These are phyloP conservation scores for Mamestra brassicae DNA, from an alignment of 2,888 invertebrate genomes.

Conservation along the genomic window DNA sequence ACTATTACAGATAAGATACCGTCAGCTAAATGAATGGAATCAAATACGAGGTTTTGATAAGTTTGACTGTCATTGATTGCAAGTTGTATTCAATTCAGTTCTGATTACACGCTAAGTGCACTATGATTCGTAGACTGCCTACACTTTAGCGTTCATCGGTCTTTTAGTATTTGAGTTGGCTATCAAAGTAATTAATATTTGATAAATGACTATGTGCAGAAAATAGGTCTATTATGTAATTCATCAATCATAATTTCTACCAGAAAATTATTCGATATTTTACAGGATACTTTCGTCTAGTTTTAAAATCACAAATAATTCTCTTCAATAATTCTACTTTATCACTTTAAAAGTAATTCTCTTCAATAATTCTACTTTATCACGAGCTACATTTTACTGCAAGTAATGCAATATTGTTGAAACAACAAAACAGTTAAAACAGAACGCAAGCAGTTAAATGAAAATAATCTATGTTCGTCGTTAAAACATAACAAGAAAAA, in stretches of 20 bases:
- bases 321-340: background rate
- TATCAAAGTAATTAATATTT: conserved; percentile 8
- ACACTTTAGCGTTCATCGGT: conserved; percentile 7
- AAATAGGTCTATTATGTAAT: background rate
- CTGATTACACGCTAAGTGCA: conserved; percentile 29
- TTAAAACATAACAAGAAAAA: conserved; percentile 58
- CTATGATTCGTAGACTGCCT: conserved; percentile 3
- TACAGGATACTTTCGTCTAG: background rate
- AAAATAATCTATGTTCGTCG: conserved; percentile 53
- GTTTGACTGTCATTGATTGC: conserved; percentile 40
- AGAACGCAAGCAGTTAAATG: conserved; percentile 40
- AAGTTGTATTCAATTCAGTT: conserved; percentile 11
- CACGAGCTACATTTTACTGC: conserved; percentile 14
- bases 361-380: background rate
- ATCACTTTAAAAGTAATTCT: background rate
- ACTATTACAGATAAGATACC: conserved; percentile 47
- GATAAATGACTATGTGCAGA: background rate
- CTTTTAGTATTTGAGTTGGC: background rate
- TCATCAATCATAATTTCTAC: background rate
- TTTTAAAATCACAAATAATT: background rate
- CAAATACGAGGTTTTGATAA: conserved; percentile 36
- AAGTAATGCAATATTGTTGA: conserved; percentile 38
- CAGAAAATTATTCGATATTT: background rate
- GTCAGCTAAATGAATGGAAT: conserved; percentile 41
- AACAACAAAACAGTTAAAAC: conserved; percentile 44